Base-by-base conservation (phyloP, 1,140 invertebrate species). In the Scaptomyza pallida region DNA sequence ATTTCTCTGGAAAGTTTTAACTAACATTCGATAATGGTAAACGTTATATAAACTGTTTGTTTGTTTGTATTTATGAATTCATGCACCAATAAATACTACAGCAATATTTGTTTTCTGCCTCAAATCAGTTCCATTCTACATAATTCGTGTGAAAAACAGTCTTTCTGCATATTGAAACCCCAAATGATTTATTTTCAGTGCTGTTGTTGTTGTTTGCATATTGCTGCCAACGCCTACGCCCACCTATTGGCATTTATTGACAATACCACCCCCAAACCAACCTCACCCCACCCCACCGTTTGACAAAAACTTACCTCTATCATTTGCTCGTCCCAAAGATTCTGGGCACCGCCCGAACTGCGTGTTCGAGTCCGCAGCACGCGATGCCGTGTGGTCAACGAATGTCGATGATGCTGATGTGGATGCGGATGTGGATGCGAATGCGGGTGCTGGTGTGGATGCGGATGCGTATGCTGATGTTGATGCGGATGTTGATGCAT, bases 301-400 rank as follows among this genome's bases (percentile, higher is more conserved):
- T 3, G 17, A n/a, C 33, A 9, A 21, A 26, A 3, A 78, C 82
- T 90, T 71, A 93, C 93, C 90, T 93, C 92, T 74, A 92, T 80
- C 78, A 92, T 89, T 37, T 92, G 88, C 54, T 93, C 93, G 65
- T 93, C 92, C 75, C 91, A 92, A 16, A 91, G 79, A 45, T 92
- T 91, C 6, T 91, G 89, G 6, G 76, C 75, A 10, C 80, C 90
- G 21, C 90, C 89, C 44, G 90, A 90, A 41, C 90, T 91, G 43
- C 90, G 72, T 16, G 90, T 91, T 4, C 90, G 75, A 15, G 67
- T 63, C 9, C 67, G 60, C 45, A 91, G 45, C 37, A 91, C 89
- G 10, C 89, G 81, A 55, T 91, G 88, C 51, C 90, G 55, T 37
- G 89, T 88, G 61, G 90, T 90, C 59, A 90, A 60, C 57, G 90